phyloP scores from a whole-genome alignment of 2,888 invertebrate genomes.

The Cheilosia vernalis region DNA sequence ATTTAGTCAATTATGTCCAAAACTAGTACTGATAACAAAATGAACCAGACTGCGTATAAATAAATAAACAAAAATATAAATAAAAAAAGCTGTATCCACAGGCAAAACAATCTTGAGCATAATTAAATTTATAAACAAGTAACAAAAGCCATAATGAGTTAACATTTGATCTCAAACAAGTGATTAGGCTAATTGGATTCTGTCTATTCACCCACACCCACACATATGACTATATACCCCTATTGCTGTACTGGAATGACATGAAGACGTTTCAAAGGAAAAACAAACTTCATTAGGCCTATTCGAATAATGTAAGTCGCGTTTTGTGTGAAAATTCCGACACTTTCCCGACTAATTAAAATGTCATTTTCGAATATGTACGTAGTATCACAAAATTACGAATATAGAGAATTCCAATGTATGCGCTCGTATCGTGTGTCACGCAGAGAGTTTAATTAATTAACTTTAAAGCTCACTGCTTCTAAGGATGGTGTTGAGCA shows the following conservation, averaged over 20 bases:
- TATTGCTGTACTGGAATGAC: neutral
- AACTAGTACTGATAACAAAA: too few relatives aligned
- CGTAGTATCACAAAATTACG: neutral
- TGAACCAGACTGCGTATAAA: neutral
- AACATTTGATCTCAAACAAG: constrained; percentile 31
- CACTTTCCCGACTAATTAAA: constrained; percentile 58
- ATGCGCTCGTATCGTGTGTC: constrained; percentile 11
- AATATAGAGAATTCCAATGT: neutral
- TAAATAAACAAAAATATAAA: neutral
- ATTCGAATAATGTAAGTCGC: neutral
- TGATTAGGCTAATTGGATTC: constrained; percentile 31
- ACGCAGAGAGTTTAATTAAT: constrained; percentile 59
- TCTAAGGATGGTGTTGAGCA: constrained; percentile 13
- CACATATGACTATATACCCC: neutral
- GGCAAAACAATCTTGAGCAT: neutral
- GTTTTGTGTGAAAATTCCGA: constrained; percentile 9
- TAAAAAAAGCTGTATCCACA: neutral
- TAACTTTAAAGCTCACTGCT: constrained; percentile 33
- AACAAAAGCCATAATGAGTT: constrained; percentile 27
- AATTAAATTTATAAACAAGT: constrained; percentile 10
- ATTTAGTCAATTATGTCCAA: too few relatives aligned
- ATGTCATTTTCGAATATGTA: constrained; percentile 41
- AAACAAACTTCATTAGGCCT: constrained; percentile 30
- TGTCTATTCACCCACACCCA: neutral
- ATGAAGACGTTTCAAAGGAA: constrained; percentile 7